phyloP scores from a whole-genome alignment of 2,113 vertebrate species.

The Taurulus bubalis region DNA sequence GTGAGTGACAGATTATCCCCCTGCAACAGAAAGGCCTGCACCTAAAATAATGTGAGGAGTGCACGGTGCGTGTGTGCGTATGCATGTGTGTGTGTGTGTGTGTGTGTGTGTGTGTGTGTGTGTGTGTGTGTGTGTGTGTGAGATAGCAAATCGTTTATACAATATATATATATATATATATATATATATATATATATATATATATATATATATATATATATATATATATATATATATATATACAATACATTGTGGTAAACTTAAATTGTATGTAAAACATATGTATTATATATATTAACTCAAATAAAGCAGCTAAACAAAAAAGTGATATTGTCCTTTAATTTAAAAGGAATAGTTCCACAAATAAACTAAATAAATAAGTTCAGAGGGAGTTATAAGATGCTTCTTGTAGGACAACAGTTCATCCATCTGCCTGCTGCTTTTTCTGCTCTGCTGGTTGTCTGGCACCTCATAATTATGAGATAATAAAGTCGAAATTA shows the following conservation, averaged over 20 bases:
- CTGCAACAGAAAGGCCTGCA: slow-evolving; percentile 1
- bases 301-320: background rate
- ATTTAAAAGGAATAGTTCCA: background rate
- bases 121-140: no score
- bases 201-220: no score
- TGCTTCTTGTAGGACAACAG: background rate
- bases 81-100: no score
- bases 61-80: background rate
- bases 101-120: no score
- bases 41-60: background rate
- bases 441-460: no score
- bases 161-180: no score
- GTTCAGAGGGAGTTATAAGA: background rate
- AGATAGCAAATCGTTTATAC: no score
- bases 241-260: background rate
- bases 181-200: no score
- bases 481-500: no score
- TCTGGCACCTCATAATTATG: no score
- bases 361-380: background rate
- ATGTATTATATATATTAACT: background rate
- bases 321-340: no score
- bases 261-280: background rate
- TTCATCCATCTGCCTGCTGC: background rate
- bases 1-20: slow-evolving; percentile 25
- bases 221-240: background rate